phyloP scores from a whole-genome alignment of 2,888 invertebrate species.

The Callosobruchus maculatus region DNA sequence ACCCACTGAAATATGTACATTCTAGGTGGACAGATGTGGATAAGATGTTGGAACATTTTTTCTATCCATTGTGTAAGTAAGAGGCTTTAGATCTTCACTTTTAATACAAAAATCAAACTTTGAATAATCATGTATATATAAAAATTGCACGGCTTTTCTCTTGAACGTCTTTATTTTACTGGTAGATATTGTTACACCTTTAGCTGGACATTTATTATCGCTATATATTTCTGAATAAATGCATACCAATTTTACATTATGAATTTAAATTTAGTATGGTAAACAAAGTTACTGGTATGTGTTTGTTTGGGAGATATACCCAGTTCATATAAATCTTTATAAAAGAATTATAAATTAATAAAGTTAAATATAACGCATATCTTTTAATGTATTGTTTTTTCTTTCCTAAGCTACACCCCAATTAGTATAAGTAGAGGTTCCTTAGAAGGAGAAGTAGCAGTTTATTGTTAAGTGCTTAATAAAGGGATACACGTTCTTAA shows the following conservation, averaged over 20 bases:
- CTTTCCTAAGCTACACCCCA: neutral
- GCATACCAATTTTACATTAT: conserved; percentile 37
- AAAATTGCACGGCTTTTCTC: conserved; percentile 15
- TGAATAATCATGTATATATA: neutral
- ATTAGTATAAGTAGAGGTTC: no score
- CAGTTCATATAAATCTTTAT: conserved; percentile 51
- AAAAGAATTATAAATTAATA: conserved; percentile 53
- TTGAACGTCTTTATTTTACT: conserved; percentile 17
- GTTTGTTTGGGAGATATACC: conserved; percentile 46
- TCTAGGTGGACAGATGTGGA: no score
- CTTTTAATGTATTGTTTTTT: conserved; percentile 13
- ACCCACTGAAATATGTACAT: no score
- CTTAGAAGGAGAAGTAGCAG: no score
- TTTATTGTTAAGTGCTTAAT: no score
- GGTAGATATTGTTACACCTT: conserved; percentile 26
- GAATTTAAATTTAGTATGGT: conserved; percentile 28
- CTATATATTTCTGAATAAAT: conserved; percentile 37
- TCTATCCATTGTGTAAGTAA: no score
- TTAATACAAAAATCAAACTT: neutral
- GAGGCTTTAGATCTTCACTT: neutral
- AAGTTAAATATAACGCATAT: conserved; percentile 51
- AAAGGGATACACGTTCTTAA: no score
- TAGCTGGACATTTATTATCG: neutral
- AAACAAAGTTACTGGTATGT: conserved; percentile 37
- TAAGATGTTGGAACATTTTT: no score